Evolutionary conservation across 2,888 invertebrate species (phyloP), one percentile per base, ranked within the genome.

Genomic region (Ophioninae sp.): DNA sequence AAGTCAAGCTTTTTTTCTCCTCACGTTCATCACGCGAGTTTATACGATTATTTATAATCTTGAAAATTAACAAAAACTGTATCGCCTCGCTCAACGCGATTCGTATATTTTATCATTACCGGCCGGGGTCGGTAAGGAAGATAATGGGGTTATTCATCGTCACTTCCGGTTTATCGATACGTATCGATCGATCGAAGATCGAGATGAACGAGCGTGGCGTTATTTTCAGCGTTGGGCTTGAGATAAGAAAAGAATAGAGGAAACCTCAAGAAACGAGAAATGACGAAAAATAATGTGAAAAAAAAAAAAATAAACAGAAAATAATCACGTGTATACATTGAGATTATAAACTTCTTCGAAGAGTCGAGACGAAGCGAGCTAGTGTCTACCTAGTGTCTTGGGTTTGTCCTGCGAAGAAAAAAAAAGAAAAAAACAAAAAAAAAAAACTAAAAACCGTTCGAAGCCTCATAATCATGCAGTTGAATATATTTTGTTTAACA

Each of bases 261-360:
- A 23, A 69, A 63, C 44, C 0, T 8, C 63, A 3, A 68, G n/a
- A 51, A 41, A 30, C 30, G 30, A 30, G 30, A 30, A 30, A 30
- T 30, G 30, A 30, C 30, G 30, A 30, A 30, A 41, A 10, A 39
- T 13, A 51, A 13, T 17, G 17, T 13, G 39, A 44, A 58, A 68
- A 20, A 23, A 51, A 23, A 67, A 41, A 17, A n/a, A 61, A 71
- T 17, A 64, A 20, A 22, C 23, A 51, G 71, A 64, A 51, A 64
- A 64, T 64, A 17, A 37, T 58, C 79, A 79, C 63, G 69, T 68
- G 59, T 39, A 30, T 56, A 72, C 73, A 51, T 64, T 51, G 78
- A 73, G 22, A 69, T 69, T 63, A 58, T 63, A 39, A 44, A 63
- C 30, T 63, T 56, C 64, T 44, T 63, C 37, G 58, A 56, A 37